These are phyloP conservation scores for Hormaphis cornu DNA, from an alignment of 1,140 invertebrate genomes.

Conservation along the genomic window DNA sequence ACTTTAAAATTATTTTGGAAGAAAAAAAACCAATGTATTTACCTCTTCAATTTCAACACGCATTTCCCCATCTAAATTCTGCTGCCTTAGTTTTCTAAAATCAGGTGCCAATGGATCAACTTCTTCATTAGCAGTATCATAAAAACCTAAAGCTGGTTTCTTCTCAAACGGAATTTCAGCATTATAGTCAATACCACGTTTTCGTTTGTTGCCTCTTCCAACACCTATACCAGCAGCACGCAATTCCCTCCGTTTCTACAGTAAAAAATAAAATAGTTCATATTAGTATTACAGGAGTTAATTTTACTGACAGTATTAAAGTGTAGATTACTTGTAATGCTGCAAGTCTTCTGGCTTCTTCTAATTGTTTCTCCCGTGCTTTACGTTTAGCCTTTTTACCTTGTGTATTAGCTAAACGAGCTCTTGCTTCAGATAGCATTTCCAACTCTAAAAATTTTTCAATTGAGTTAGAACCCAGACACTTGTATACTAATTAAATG, in stretches of 20 bases:
- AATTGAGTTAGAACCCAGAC: too few species aligned
- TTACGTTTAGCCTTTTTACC: slow-evolving; percentile 99
- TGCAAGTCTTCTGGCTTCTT: slow-evolving; percentile 91
- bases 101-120: slow-evolving; percentile 81
- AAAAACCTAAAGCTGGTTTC: slow-evolving; percentile 79
- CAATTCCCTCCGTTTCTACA: slow-evolving; percentile 85
- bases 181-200: slow-evolving; percentile 93
- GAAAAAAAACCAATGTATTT: slow-evolving; percentile 23
- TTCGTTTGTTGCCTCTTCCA: slow-evolving; percentile 58
- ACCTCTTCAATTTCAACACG: slow-evolving; percentile 81
- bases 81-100: slow-evolving; percentile 79
- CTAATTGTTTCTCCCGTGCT: slow-evolving; percentile 95
- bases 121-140: slow-evolving; percentile 82
- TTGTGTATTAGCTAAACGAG: slow-evolving; percentile 96
- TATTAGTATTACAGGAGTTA: too few species aligned
- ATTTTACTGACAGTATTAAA: too few species aligned
- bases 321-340: slow-evolving; percentile 67
- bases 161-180: slow-evolving; percentile 97
- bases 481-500: too few species aligned
- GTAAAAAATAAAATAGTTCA: background rate
- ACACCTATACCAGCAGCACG: slow-evolving; percentile 94
- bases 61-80: slow-evolving; percentile 86
- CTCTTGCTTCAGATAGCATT: slow-evolving; percentile 97
- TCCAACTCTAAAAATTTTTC: slow-evolving; percentile 70
- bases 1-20: background rate